These are phyloP conservation scores for Struthidea cinerea DNA, from an alignment of 2,113 vertebrate species.

Conservation along the genomic window DNA sequence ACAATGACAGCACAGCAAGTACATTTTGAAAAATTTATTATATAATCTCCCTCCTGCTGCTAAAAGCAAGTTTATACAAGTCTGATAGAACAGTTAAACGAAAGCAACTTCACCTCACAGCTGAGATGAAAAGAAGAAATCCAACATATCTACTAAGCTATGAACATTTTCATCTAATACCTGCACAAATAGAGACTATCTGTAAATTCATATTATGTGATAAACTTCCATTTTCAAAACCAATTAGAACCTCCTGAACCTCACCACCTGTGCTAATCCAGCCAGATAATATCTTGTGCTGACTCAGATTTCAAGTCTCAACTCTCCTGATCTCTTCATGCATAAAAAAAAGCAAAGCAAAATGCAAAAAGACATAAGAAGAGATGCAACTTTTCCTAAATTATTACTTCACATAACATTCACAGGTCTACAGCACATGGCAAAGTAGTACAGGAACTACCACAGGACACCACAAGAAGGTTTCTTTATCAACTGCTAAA, in stretches of 20 bases:
- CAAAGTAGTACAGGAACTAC: neutral
- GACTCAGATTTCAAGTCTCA: neutral
- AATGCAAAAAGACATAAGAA: neutral
- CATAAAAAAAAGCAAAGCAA: neutral
- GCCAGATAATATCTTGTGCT: neutral
- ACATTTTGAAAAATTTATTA: neutral
- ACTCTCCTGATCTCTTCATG: neutral
- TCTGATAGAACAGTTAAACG: neutral
- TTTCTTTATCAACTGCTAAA: neutral
- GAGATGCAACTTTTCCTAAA: neutral
- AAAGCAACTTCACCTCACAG: neutral
- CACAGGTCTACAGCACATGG: neutral
- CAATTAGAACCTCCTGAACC: neutral
- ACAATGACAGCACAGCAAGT: neutral
- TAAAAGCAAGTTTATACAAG: neutral
- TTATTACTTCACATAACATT: neutral
- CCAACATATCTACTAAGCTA: neutral
- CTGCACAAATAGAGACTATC: neutral
- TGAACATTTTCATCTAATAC: neutral
- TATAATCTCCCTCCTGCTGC: constrained; percentile 20
- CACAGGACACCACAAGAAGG: neutral
- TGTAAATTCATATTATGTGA: neutral
- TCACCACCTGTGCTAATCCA: neutral
- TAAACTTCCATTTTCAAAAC: neutral
- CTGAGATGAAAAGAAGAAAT: neutral